Evolutionary conservation across 2,797 vertebrate species (phyloP).

Genomic region (Buphagus erythrorhynchus): DNA sequence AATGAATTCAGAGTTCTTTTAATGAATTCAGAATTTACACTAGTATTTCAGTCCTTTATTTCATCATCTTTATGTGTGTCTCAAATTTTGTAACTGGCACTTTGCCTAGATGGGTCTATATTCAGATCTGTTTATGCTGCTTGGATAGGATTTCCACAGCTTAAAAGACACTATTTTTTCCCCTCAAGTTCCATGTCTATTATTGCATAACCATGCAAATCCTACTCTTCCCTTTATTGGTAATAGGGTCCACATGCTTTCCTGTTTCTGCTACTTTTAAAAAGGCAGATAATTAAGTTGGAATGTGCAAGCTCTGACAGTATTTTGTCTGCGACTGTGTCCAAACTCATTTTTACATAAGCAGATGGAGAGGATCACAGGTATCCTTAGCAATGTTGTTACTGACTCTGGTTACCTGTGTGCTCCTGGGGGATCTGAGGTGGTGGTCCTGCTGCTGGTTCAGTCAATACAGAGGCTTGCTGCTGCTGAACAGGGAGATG

Average conservation of each 20-base stretch:
- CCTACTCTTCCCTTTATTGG: background rate
- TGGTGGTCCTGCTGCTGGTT: background rate
- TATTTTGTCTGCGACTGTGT: background rate
- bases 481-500: background rate
- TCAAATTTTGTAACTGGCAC: constrained; percentile 50
- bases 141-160: constrained; percentile 52
- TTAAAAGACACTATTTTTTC: constrained; percentile 20
- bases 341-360: background rate
- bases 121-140: constrained; percentile 43
- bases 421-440: background rate
- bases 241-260: background rate
- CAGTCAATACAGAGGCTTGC: background rate
- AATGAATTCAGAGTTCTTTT: constrained; percentile 49
- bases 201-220: background rate
- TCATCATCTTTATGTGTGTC: constrained; percentile 38
- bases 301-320: background rate
- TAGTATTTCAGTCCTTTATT: constrained; percentile 34
- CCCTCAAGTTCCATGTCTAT: background rate
- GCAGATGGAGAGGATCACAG: background rate
- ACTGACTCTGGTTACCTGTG: background rate
- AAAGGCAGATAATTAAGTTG: background rate
- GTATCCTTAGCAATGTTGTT: background rate
- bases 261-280: background rate
- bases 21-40: constrained; percentile 35
- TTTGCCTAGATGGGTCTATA: constrained; percentile 42